Evolutionary conservation across 2,888 invertebrate species (phyloP).

Genomic region (Idaea aversata): DNA sequence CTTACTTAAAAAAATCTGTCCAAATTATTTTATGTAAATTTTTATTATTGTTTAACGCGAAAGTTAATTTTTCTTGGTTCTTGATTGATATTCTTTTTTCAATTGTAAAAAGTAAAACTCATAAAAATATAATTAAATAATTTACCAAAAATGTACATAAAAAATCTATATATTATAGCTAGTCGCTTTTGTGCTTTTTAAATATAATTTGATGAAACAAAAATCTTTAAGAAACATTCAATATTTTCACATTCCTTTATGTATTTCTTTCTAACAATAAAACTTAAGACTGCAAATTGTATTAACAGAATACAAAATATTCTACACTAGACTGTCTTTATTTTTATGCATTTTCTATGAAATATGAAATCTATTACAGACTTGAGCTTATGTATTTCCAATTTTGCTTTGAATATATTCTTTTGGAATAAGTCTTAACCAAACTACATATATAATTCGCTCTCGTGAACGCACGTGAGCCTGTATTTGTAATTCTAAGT

Average conservation of each 20-base stretch:
- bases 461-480: too few species aligned
- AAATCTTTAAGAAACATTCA: slow-evolving; percentile 22
- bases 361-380: not conserved
- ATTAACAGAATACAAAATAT: slow-evolving; percentile 1
- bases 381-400: not conserved
- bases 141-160: slow-evolving; percentile 68
- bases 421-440: too few species aligned
- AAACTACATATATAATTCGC: not conserved
- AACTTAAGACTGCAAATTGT: slow-evolving; percentile 5
- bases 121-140: slow-evolving; percentile 24
- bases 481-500: not conserved
- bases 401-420: not conserved
- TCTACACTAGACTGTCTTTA: slow-evolving; percentile 4
- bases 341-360: slow-evolving; percentile 4
- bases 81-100: slow-evolving; percentile 14
- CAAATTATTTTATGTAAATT: slow-evolving; percentile 31
- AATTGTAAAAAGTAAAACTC: slow-evolving; percentile 27
- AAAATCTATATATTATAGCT: slow-evolving; percentile 48
- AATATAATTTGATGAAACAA: slow-evolving; percentile 22
- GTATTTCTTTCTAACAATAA: slow-evolving; percentile 5
- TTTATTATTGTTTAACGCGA: slow-evolving; percentile 17
- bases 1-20: slow-evolving; percentile 60
- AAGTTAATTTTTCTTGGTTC: slow-evolving; percentile 17
- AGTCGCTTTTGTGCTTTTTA: slow-evolving; percentile 38
- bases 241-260: slow-evolving; percentile 37